A percentile compares a stretch with the other conserved stretches of the same genome.
These are phyloP conservation scores for Epinotia brunnichana DNA, from an alignment of 2,888 invertebrate species.

Conservation along the genomic window DNA sequence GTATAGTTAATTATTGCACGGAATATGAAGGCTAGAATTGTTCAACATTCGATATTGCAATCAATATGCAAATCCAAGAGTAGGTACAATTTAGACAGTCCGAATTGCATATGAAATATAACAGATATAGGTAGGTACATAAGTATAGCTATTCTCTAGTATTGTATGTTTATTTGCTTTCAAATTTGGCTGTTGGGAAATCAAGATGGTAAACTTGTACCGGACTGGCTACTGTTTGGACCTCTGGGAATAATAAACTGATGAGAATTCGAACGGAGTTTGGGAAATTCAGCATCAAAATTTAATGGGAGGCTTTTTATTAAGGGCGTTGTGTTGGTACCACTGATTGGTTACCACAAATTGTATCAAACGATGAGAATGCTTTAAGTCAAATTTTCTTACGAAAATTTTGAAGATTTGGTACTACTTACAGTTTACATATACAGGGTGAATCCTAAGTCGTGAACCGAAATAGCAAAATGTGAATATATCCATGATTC, in stretches of 20 bases:
- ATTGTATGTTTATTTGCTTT: slow-evolving; percentile 64
- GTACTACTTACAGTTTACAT: too few relatives aligned
- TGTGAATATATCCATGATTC: too few relatives aligned
- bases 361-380: neutral
- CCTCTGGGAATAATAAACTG: slow-evolving; percentile 58
- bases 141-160: slow-evolving; percentile 39
- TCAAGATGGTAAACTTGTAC: slow-evolving; percentile 74
- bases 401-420: too few relatives aligned
- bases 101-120: slow-evolving; percentile 41
- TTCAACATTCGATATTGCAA: slow-evolving; percentile 17
- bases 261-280: slow-evolving; percentile 53
- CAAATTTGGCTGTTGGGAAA: slow-evolving; percentile 77
- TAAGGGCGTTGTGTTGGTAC: neutral
- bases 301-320: slow-evolving; percentile 34
- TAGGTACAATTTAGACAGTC: slow-evolving; percentile 32
- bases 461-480: too few relatives aligned
- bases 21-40: neutral
- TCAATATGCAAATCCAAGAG: slow-evolving; percentile 34
- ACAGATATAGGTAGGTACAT: slow-evolving; percentile 23
- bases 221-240: slow-evolving; percentile 60
- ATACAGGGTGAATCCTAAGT: too few relatives aligned
- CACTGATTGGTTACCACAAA: neutral
- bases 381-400: neutral
- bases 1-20: neutral
- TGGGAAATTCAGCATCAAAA: slow-evolving; percentile 49